These are phyloP conservation scores for Eurystomus gularis DNA, from an alignment of 2,113 vertebrate genomes.

Conservation along the genomic window DNA sequence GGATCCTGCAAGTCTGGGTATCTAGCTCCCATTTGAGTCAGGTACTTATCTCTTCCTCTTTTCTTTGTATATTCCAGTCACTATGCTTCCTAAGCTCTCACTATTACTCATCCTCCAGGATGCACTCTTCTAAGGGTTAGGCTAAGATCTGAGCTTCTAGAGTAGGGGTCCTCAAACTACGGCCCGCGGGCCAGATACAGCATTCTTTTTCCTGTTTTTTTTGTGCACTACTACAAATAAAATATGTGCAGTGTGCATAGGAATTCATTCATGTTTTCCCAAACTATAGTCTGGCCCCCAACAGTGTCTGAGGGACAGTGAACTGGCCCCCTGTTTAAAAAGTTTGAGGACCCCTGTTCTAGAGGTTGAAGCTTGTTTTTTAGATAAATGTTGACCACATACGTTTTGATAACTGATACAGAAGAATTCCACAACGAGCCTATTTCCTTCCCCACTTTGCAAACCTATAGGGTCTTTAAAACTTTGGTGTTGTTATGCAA, in stretches of 20 bases:
- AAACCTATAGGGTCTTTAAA: background rate
- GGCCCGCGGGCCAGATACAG: no score
- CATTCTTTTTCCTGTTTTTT: no score
- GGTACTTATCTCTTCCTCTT: background rate
- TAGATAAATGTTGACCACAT: background rate
- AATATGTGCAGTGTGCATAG: no score
- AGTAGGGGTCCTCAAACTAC: no score
- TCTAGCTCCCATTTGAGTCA: background rate
- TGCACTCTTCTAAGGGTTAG: background rate
- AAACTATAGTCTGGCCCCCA: no score
- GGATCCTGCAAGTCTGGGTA: background rate
- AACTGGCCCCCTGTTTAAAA: no score
- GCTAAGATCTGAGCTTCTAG: background rate
- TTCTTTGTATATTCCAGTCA: background rate
- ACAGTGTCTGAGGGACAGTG: no score
- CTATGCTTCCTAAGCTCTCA: background rate
- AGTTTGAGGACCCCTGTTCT: no score
- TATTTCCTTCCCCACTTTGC: background rate
- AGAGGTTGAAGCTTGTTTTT: background rate
- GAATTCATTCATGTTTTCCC: no score
- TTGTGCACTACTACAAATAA: no score
- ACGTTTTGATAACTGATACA: background rate
- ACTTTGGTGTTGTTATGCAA: background rate
- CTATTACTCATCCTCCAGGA: background rate
- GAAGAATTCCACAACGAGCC: background rate